Evolutionary conservation across 2,888 invertebrate genomes (phyloP).

Genomic region (Cataglyphis altisquamis): DNA sequence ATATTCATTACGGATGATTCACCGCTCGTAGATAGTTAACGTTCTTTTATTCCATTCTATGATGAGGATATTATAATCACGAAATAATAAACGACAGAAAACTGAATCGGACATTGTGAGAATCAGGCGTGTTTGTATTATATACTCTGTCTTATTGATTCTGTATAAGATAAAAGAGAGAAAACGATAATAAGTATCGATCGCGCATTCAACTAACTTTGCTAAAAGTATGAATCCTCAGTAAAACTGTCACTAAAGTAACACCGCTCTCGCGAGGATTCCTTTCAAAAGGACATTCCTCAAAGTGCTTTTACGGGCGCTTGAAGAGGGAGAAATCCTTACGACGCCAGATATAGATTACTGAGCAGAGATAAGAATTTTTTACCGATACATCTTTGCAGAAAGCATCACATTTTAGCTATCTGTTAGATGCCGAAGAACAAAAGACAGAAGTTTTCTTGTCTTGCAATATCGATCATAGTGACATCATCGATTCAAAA

Average conservation of each 20-base stretch:
- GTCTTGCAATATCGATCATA: constrained; percentile 17
- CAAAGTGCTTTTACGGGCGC: constrained; percentile 64
- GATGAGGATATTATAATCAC: constrained; percentile 4
- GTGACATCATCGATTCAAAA: constrained; percentile 44
- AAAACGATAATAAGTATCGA: constrained; percentile 51
- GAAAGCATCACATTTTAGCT: constrained; percentile 23
- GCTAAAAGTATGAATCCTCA: constrained; percentile 46
- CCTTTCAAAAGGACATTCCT: constrained; percentile 49
- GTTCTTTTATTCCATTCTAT: background rate
- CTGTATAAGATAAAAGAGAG: background rate
- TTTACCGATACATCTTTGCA: constrained; percentile 41
- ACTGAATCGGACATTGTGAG: constrained; percentile 5
- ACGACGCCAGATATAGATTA: constrained; percentile 50
- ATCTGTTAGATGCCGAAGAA: constrained; percentile 9
- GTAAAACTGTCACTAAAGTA: constrained; percentile 50
- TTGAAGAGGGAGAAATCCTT: constrained; percentile 59
- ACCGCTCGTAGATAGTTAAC: constrained; percentile 1
- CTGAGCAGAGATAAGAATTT: constrained; percentile 58
- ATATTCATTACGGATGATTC: constrained; percentile 46
- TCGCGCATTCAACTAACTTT: constrained; percentile 25
- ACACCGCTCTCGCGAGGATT: constrained; percentile 42
- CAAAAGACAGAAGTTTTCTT: constrained; percentile 31
- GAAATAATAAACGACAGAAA: constrained; percentile 19
- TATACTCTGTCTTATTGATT: constrained; percentile 4
- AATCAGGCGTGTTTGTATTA: constrained; percentile 21